These are phyloP conservation scores for Phymanthus crucifer DNA, from an alignment of 92 coral and sea anemone species.

Conservation along the genomic window DNA sequence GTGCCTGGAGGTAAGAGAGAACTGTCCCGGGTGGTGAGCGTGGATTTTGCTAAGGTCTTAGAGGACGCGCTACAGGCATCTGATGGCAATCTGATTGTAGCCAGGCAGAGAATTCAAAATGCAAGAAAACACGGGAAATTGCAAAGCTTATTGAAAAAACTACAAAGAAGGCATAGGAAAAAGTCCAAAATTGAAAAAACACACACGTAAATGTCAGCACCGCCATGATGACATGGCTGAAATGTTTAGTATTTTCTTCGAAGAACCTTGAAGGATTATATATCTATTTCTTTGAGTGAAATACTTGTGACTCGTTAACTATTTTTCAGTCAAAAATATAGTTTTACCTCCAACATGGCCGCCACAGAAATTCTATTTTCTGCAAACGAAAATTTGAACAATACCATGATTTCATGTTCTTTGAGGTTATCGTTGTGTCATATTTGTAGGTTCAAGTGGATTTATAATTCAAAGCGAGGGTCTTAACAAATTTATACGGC, in stretches of 20 bases:
- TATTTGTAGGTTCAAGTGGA: no score
- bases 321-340: neutral
- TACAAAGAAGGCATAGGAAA: constrained; percentile 3
- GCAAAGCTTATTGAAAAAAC: neutral
- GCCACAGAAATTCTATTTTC: neutral
- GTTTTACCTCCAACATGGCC: neutral
- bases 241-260: neutral
- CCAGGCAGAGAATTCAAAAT: constrained; percentile 20
- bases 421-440: neutral
- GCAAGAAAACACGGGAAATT: constrained; percentile 14
- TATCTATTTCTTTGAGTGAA: no score
- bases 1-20: constrained; percentile 43
- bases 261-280: no score
- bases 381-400: neutral
- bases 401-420: neutral
- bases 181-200: constrained; percentile 13
- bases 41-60: constrained; percentile 16
- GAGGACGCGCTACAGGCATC: constrained; percentile 24
- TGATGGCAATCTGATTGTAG: constrained; percentile 27
- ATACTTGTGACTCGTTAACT: neutral
- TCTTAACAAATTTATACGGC: constrained; percentile 7
- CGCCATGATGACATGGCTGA: neutral
- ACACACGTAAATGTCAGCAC: no score
- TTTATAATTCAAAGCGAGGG: neutral
- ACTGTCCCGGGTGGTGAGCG: constrained; percentile 31